Evolutionary conservation across 2,888 invertebrate genomes (phyloP).

Genomic region (Drosophila mulleri): DNA sequence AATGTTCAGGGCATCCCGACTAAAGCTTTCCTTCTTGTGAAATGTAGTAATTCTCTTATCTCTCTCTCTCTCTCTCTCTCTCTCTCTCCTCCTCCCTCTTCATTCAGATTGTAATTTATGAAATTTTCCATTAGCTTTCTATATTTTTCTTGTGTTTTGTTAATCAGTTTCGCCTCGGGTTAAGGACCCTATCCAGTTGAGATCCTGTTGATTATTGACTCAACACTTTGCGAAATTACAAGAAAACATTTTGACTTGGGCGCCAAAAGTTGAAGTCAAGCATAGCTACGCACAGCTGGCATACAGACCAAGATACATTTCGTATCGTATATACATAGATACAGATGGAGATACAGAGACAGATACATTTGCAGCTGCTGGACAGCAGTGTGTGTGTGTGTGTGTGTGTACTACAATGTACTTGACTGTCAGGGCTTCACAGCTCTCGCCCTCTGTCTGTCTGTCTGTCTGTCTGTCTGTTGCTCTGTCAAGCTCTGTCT

Average conservation of each 20-base stretch:
- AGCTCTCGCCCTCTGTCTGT: slow-evolving; percentile 11
- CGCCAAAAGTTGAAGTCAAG: slow-evolving; percentile 40
- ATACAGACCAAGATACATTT: slow-evolving; percentile 12
- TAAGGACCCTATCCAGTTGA: slow-evolving; percentile 12
- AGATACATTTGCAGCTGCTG: slow-evolving; percentile 27
- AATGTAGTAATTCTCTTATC: too few species aligned
- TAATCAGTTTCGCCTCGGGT: slow-evolving; percentile 16
- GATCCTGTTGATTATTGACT: slow-evolving; percentile 67
- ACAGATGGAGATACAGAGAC: slow-evolving; percentile 15
- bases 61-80: too few species aligned
- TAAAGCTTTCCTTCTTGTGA: too few species aligned
- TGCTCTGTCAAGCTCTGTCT: slow-evolving; percentile 16
- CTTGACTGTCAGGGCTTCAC: slow-evolving; percentile 34
- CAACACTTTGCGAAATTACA: slow-evolving; percentile 81
- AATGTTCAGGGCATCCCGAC: too few species aligned
- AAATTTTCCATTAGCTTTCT: neutral
- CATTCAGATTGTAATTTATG: neutral
- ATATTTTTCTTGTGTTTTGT: slow-evolving; percentile 4
- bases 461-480: too few species aligned
- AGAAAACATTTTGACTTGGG: slow-evolving; percentile 70
- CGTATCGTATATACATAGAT: slow-evolving; percentile 4
- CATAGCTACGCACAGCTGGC: slow-evolving; percentile 16
- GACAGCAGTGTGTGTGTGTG: neutral
- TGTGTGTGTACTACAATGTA: slow-evolving; percentile 16
- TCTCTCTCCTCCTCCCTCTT: too few species aligned